Evolutionary conservation across 2,797 vertebrate genomes (phyloP).

Genomic region (Urosaurus nigricauda): DNA sequence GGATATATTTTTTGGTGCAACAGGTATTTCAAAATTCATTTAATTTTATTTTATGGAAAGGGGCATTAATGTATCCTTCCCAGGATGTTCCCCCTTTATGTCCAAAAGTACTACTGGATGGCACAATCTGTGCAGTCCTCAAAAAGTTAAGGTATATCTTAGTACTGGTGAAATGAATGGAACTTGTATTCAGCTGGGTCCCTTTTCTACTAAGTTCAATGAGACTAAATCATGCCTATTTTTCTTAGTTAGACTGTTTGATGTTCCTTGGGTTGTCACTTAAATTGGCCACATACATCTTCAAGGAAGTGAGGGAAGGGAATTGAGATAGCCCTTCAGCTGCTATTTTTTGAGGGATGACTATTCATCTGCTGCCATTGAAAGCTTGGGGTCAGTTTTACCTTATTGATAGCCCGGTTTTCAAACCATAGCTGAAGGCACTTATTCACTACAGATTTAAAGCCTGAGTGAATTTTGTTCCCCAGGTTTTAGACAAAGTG

Average conservation of each 20-base stretch:
- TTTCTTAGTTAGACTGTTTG: not conserved
- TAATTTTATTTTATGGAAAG: not conserved
- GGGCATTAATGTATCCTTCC: fast-evolving
- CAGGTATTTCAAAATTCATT: conserved; percentile 4
- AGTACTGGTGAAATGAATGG: not conserved
- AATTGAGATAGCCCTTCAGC: not conserved
- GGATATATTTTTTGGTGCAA: not conserved
- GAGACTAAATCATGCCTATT: not conserved
- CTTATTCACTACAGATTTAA: not conserved
- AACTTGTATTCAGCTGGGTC: not conserved
- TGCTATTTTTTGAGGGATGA: too few species aligned
- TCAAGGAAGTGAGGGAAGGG: not conserved
- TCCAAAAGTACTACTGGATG: not conserved
- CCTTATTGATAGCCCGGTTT: not conserved
- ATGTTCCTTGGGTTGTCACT: not conserved
- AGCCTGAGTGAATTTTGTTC: not conserved
- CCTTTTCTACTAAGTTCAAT: not conserved
- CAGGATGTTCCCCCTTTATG: not conserved
- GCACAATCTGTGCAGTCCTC: not conserved
- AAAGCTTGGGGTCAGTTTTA: not conserved
- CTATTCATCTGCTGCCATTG: not conserved
- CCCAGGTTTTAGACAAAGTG: not conserved
- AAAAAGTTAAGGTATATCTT: not conserved
- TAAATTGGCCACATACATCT: not conserved
- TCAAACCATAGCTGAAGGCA: not conserved